Base-by-base conservation (phyloP, 2,797 vertebrate species). In the Anolis apletophallus region DNA sequence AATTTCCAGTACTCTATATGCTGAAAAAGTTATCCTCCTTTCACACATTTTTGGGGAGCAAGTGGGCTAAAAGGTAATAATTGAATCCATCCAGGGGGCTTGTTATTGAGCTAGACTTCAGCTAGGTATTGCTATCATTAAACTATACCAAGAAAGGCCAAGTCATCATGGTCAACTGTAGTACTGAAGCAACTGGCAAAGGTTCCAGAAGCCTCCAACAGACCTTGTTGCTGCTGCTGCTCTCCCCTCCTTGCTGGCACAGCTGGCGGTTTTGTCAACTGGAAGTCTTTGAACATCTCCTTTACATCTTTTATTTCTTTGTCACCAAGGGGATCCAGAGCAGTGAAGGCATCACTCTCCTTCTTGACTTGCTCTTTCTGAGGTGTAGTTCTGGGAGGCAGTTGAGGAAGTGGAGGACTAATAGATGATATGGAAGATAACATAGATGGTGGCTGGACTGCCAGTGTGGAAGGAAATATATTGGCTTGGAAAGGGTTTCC, bases 281-380 rank as follows among this genome's bases (percentile, higher is more conserved):
- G 98, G 93, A 99, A 99, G 93, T 99, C 97, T 95, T 98, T 99
- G 93, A 99, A 99, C 99, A 99, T 99, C 89, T 99, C 98, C 93
- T 98, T 99, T 76, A 99, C 96, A 26, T 97, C 97, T 89, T 98
- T 99, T 94, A 97, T 97, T 91, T 99, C 98, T 93, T 95, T 98
- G 74, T 98, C 98, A 7, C 98, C 98, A 7, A 99, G 97, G 0
- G 99, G 98, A 93, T 99, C 98, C 95, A 99, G 94, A 89, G 96
- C 97, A 55, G 97, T 97, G 93, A 99, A 99, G 84, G 98, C 98
- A 93, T 96, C 97, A 40, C 96, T 98, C 85, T 97, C 97, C 69
- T 96, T 95, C 93, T 95, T 97, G 21, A 96, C 91, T 3, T 95
- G 88, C 85, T 99, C 98, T 89, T 97, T 98, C 21, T 91, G 92